Evolutionary conservation across 2,113 vertebrate genomes (phyloP), one percentile per base, ranked within the genome.

Genomic region (Dasyornis broadbenti): DNA sequence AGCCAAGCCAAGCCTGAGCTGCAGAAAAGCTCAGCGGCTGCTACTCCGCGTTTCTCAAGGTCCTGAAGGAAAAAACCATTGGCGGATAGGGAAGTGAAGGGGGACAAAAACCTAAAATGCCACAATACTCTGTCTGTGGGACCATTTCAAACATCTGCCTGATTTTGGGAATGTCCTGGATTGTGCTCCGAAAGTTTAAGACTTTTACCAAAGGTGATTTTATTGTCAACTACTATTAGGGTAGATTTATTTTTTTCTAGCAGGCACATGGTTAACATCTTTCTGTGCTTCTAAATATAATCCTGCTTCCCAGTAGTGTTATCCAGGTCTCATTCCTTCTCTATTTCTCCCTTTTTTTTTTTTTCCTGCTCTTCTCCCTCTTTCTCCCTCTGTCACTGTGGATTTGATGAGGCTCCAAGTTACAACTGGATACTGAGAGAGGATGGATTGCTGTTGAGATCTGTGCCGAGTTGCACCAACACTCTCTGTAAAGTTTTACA

Each of bases 401-500:
- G 65, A 17, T 89, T 94, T 68, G 95, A 26, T 42, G 92, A 88
- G 87, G 94, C 53, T 95, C 90, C 92, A 90, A 80, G 71, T 86
- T 92, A 95, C 69, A 72, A 93, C 89, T 82, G 75, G 92, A 70
- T 87, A 90, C 53, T 49, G 76, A 13, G 60, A 13, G 60, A 85
- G 90, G 82, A 77, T 80, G 86, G 85, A 87, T 90, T 94, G 89
- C 52, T 90, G 95, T 75, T 66, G 84, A 95, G 91, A 76, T 97
- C 95, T 95, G 92, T 81, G 77, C 71, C 10, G 87, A 96, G 94
- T 75, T 92, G 91, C 82, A 91, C 60, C 80, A 92, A 96, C 96
- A 63, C 87, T 96, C 95, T 91, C 72, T 59, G 87, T 90, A 82
- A 97, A 98, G 96, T 98, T 97, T 98, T 98, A 97, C 97, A 98